Base-by-base conservation (phyloP, 2,113 vertebrate species). In the Athene cunicularia region DNA sequence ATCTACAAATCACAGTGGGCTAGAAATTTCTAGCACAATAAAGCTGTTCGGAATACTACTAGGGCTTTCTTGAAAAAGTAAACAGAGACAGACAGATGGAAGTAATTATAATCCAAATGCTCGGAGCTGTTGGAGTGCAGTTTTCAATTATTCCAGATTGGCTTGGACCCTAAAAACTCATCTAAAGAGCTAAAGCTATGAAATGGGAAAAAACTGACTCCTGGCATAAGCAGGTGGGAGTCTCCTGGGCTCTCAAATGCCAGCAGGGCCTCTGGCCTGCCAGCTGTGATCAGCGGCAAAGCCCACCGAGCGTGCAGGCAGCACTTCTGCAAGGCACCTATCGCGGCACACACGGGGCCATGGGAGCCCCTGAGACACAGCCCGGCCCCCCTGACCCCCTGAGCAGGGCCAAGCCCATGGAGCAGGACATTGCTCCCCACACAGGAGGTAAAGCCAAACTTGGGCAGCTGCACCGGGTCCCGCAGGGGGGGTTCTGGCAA, bases 51-150 rank as follows among this genome's bases (percentile, higher is more conserved):
- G 70, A 73, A 45, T 67, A 84, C 59, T 85, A 43, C 71, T 50
- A 62, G 76, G 94, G 76, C 62, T 91, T 95, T 91, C 90, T 53
- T 86, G 47, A 89, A 93, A 88, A 89, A 67, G 63, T 71, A 95
- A 91, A 93, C 73, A 85, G 35, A 94, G n/a, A 18, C 18, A 64
- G 62, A 28, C 86, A 91, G 63, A 97, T 86, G 94, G 94, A 77
- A 97, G 92, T 82, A 59, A 92, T 95, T 74, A 80, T 16, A 80
- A 83, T 49, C 47, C 0, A 0, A 80, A 93, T 80, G 55, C 67
- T 55, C 91, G 71, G 41, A 53, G 97, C 81, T 21, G 52, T 66
- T 91, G 77, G 39, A 91, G 33, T 4, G 37, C n/a, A 50, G 56
- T 43, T 82, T 88, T 55, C 66, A 50, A 11, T 76, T 73, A 82